Base-by-base conservation (phyloP, 2,797 vertebrate species). In the Salarias fasciatus region DNA sequence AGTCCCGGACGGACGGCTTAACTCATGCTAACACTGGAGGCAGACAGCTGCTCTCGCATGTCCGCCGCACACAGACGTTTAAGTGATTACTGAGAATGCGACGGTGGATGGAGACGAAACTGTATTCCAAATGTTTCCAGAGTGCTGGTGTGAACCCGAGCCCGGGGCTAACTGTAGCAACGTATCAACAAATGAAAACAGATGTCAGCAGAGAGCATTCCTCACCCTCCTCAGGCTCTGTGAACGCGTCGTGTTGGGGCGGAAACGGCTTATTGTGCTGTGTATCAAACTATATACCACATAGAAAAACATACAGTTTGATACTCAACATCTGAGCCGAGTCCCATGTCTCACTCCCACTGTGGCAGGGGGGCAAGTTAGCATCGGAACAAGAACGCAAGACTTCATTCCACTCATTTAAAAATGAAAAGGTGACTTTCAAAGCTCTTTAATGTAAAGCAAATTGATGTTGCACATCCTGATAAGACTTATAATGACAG, bases 241-340 rank as follows among this genome's bases (percentile, higher is more conserved):
- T n/a, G n/a, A 24, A 24, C 18, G 12, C 12, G 43, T 2, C 1
- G 58, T 56, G 11, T 52, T 31, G 6, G 60, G 48, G 65, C 52
- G 83, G 72, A 84, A 90, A 88, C 24, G 78, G 87, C 90, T 92
- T 88, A 72, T 81, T 87, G 86, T 91, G 92, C 92, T 94, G 91
- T 92, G 83, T 86, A 91, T 94, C 92, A 94, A 93, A 93, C 92
- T 94, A 93, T 91, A 93, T 49, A 53, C 12, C 10, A 74, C 42
- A 31, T 48, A 68, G 31, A 62, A 38, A n/a, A 75, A 85, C 80
- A 89, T 93, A 92, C 87, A 93, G 91, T 91, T 92, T 91, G 88
- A 93, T 73, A 85, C 76, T 92, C 92, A 92, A 89, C 93, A 93
- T 88, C 90, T 76, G 81, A 93, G 91, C 91, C 83, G 40, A 82